Percentiles rank a stretch among this genome's conserved stretches.
These are phyloP conservation scores for Brachyopa scutellaris DNA, from an alignment of 2,888 invertebrate genomes.

Conservation along the genomic window DNA sequence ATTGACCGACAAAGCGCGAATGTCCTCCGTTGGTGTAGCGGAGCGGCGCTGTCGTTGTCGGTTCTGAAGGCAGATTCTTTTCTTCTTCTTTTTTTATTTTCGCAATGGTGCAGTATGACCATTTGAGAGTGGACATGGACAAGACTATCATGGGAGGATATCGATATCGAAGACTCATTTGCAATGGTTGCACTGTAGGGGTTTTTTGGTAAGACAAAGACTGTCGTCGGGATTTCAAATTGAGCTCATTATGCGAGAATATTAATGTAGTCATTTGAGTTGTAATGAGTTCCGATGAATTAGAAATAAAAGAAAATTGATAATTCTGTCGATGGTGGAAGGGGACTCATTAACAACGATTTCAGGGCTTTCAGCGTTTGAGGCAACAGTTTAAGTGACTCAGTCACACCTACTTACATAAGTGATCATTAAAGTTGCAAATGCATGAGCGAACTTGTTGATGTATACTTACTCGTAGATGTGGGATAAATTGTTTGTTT, in stretches of 20 bases:
- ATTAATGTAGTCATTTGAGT: constrained; percentile 56
- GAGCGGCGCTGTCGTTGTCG: too few relatives aligned
- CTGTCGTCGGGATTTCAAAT: constrained; percentile 68
- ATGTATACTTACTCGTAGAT: too few relatives aligned
- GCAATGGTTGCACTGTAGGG: constrained; percentile 55
- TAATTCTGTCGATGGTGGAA: constrained; percentile 15
- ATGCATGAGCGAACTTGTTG: not conserved
- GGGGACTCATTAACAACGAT: constrained; percentile 23
- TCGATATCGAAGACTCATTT: constrained; percentile 48
- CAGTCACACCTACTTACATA: constrained; percentile 19
- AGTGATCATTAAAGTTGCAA: not conserved
- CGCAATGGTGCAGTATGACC: constrained; percentile 60
- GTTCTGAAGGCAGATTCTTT: too few relatives aligned
- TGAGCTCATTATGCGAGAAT: constrained; percentile 60
- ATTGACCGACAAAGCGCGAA: constrained; percentile 72
- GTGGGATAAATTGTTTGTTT: too few relatives aligned
- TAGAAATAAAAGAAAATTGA: constrained; percentile 23
- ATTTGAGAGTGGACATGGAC: not conserved
- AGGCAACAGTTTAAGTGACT: not conserved
- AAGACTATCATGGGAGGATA: constrained; percentile 7
- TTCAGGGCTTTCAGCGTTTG: constrained; percentile 1
- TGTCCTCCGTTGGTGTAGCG: too few relatives aligned
- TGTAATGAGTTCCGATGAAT: constrained; percentile 60
- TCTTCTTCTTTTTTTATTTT: too few relatives aligned
- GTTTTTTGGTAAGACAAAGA: constrained; percentile 14